Conservation (phyloP, 2,113 vertebrate species). For the Tyrannus savana region DNA sequence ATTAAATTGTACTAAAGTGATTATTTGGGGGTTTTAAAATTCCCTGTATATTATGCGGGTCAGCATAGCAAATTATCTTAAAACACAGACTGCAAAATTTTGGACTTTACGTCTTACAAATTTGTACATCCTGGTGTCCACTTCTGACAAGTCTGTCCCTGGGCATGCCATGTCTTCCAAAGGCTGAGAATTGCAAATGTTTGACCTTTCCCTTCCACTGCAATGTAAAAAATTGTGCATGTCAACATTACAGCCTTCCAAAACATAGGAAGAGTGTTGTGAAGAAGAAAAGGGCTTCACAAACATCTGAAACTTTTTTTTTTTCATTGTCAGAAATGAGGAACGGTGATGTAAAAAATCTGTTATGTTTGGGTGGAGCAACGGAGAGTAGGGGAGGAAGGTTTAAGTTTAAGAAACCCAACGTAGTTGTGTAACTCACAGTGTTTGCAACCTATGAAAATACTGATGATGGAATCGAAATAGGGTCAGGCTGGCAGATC, state of each 20-base stretch:
- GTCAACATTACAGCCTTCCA: background rate
- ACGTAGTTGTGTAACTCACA: background rate
- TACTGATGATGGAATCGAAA: slow-evolving; percentile 24
- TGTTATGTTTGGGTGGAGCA: background rate
- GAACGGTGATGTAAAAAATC: background rate
- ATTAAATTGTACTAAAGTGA: background rate
- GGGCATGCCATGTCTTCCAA: background rate
- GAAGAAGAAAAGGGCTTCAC: background rate
- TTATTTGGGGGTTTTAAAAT: background rate
- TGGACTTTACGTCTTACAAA: background rate
- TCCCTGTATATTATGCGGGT: background rate
- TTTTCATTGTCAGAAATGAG: background rate
- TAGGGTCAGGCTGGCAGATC: slow-evolving; percentile 1
- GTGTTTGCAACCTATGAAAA: slow-evolving; percentile 39
- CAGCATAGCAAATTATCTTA: background rate
- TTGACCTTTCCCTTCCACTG: background rate
- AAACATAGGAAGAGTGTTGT: background rate
- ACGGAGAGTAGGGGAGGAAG: background rate
- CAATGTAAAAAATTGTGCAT: background rate
- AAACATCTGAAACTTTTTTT: background rate
- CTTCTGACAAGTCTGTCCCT: background rate
- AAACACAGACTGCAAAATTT: background rate
- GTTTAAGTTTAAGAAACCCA: slow-evolving; percentile 7
- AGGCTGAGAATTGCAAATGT: fast-evolving
- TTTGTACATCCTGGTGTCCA: background rate